Evolutionary conservation across 2,113 vertebrate genomes (phyloP).

Genomic region (Hucho hucho): DNA sequence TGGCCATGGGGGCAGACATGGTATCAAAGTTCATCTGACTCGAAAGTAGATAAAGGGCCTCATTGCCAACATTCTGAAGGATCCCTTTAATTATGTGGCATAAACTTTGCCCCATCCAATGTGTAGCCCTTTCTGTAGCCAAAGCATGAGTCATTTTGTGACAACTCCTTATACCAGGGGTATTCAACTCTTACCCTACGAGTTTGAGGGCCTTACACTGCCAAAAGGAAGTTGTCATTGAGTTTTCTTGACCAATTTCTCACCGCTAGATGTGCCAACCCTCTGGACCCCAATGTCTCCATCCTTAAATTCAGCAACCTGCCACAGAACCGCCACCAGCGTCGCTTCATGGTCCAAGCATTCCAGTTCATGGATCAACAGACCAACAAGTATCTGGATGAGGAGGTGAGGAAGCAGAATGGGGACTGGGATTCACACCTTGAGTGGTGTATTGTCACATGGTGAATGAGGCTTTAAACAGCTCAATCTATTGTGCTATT

Average conservation of each 20-base stretch:
- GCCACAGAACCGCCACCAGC: constrained; percentile 36
- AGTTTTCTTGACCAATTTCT: not conserved
- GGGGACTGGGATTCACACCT: not conserved
- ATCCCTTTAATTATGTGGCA: no score
- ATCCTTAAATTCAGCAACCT: constrained; percentile 45
- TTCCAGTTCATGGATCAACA: constrained; percentile 72
- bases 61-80: no score
- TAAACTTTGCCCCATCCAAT: no score
- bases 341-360: constrained; percentile 56
- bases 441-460: not conserved
- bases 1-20: no score
- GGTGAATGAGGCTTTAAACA: not conserved
- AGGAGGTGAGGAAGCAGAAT: constrained; percentile 60
- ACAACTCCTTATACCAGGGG: no score
- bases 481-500: not conserved
- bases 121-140: no score
- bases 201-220: no score
- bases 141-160: no score
- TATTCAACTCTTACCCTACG: no score
- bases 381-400: constrained; percentile 62
- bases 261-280: constrained; percentile 65
- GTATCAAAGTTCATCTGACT: no score
- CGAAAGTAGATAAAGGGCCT: no score
- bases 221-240: no score
- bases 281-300: constrained; percentile 39